Evolutionary conservation across 1,140 invertebrate genomes (phyloP), one percentile per base, ranked within the genome.

Genomic region (Uloborus diversus): DNA sequence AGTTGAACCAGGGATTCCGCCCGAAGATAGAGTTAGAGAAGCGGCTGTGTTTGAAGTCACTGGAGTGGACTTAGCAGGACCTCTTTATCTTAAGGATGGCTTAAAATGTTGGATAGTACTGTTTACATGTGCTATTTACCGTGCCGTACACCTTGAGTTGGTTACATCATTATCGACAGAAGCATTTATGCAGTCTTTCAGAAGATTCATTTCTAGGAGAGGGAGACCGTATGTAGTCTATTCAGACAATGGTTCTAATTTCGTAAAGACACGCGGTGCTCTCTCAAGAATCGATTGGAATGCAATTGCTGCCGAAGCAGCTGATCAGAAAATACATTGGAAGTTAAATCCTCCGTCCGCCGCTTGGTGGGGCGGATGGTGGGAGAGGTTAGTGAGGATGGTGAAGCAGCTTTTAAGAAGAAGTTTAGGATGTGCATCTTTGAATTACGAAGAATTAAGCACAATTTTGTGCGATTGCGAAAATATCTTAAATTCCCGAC

Each of bases 51-150:
- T 86, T 75, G 83, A 86, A 79, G 59, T 85, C 1, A 82, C 73
- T 1, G 85, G 84, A 2, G 79, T 86, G 23, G 85, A 87, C 79
- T 82, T 86, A n/a, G 83, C 85, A 2, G 85, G 85, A 11, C 85
- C 85, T 14, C 28, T 86, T 1, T 81, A 65, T 70, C 56, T 85
- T 11, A 83, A 83, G 61, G 82, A 80, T 5, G 30, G 32, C 4
- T 33, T 4, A 7, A 57, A 73, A 32, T 14, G 11, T 49, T 73
- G 69, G 69, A 59, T 59, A 2, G 3, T 37, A 20, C 3, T 73
- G 3, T 59, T 57, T n/a, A n/a, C n/a, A n/a, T n/a, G n/a, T n/a
- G n/a, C n/a, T n/a, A n/a, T n/a, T n/a, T n/a, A 73, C 69, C 59
- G 69, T 59, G 33, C 51, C 14, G 25, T 37, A 2, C 35, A 27